A percentile compares a stretch with the other conserved stretches of the same genome.
Evolutionary conservation across 2,113 vertebrate species (phyloP).

Genomic region (Ageneiosus marmoratus): DNA sequence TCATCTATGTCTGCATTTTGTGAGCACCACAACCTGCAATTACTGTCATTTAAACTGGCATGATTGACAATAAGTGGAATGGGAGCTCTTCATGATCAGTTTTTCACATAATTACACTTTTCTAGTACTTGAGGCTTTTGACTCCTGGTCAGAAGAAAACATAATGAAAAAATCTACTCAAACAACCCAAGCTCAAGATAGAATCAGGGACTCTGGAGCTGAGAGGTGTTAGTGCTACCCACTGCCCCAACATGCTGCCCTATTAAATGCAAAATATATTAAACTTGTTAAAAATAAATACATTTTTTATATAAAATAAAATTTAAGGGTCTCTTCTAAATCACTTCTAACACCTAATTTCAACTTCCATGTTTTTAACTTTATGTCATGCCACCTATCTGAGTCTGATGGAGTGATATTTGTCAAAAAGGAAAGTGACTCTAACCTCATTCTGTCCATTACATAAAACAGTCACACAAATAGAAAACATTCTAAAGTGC

Average conservation of each 20-base stretch:
- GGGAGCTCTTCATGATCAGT: neutral
- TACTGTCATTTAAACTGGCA: neutral
- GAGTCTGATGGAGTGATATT: neutral
- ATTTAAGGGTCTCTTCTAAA: neutral
- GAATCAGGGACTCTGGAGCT: neutral
- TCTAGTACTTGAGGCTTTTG: neutral
- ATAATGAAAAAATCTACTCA: neutral
- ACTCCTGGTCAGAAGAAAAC: neutral
- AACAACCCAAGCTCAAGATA: neutral
- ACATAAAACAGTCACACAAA: neutral
- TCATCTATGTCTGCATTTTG: neutral
- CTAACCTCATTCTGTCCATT: neutral
- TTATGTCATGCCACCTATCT: neutral
- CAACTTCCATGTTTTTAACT: neutral
- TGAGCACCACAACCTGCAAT: neutral
- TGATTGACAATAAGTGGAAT: neutral
- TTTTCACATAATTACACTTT: neutral
- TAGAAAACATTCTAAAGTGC: neutral
- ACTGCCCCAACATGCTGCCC: neutral
- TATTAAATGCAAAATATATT: neutral
- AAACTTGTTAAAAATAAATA: neutral
- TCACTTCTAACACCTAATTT: neutral
- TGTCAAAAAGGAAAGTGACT: neutral
- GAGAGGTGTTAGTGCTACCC: neutral
- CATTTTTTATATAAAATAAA: neutral